Conservation (phyloP, 1,140 invertebrate genomes). For the Cyrtorhinus lividipennis region DNA sequence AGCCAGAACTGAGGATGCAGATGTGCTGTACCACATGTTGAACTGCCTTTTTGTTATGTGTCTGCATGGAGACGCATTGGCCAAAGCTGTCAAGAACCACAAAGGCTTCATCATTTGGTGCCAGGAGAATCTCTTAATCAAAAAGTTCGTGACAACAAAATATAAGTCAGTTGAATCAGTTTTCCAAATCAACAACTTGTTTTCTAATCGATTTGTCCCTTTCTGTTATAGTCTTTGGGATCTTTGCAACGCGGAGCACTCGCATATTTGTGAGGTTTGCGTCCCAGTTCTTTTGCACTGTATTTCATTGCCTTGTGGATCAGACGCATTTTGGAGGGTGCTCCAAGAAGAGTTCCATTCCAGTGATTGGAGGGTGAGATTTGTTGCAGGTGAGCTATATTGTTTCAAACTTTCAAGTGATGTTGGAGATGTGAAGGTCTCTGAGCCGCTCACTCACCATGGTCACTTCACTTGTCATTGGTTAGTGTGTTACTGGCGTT, state of each 20-base stretch:
- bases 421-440: no score
- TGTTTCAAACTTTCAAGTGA: no score
- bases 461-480: no score
- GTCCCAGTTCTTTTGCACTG: slow-evolving; percentile 89
- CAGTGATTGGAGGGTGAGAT: slow-evolving; percentile 75
- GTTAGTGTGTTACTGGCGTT: no score
- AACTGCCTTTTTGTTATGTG: slow-evolving; percentile 83
- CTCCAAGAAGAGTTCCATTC: slow-evolving; percentile 88
- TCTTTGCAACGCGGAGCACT: slow-evolving; percentile 79
- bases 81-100: slow-evolving; percentile 74
- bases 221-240: slow-evolving; percentile 93
- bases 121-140: slow-evolving; percentile 89
- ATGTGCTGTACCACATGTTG: slow-evolving; percentile 85
- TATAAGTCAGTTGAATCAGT: no score
- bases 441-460: no score
- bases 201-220: slow-evolving; percentile 26
- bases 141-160: slow-evolving; percentile 61
- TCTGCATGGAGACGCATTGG: slow-evolving; percentile 84
- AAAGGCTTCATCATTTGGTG: slow-evolving; percentile 94
- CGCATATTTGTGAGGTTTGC: slow-evolving; percentile 76
- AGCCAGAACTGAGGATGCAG: slow-evolving; percentile 67
- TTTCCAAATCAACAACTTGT: no score
- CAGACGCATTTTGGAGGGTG: slow-evolving; percentile 87
- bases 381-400: slow-evolving; percentile 77
- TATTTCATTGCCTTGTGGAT: slow-evolving; percentile 78